These are phyloP conservation scores for Babyrousa celebensis DNA, from an alignment of 2,797 vertebrate species.

Conservation along the genomic window DNA sequence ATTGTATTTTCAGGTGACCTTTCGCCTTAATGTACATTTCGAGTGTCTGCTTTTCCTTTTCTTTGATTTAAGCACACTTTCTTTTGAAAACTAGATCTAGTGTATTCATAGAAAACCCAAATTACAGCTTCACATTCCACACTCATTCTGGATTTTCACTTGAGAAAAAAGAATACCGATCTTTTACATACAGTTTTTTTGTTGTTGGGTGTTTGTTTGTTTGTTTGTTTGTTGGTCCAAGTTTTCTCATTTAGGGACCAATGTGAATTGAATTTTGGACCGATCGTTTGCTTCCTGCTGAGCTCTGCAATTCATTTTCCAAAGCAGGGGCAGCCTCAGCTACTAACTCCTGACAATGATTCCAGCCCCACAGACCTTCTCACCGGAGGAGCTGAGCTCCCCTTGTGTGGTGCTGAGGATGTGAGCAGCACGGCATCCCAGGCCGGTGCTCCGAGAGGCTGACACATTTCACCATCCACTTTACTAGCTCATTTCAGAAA, in stretches of 20 bases:
- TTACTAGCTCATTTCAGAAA: constrained; percentile 7
- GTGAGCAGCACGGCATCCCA: not conserved
- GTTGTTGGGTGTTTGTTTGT: not conserved
- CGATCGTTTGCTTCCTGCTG: constrained; percentile 8
- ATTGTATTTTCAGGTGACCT: constrained; percentile 9
- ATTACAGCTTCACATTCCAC: constrained; percentile 25
- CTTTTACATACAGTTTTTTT: constrained; percentile 4
- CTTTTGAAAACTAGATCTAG: constrained; percentile 32
- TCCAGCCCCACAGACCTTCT: not conserved
- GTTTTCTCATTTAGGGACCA: constrained; percentile 35
- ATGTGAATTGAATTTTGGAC: constrained; percentile 41
- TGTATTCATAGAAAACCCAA: constrained; percentile 34
- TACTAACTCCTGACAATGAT: constrained; percentile 1
- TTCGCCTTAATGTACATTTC: not conserved
- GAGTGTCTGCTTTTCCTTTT: not conserved
- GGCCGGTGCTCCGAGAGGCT: not conserved
- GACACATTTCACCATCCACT: not conserved
- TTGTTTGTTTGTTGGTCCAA: not conserved
- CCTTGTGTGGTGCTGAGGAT: not conserved
- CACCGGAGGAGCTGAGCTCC: not conserved
- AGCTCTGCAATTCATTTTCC: constrained; percentile 64
- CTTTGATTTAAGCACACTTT: not conserved
- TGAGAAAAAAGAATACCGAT: not conserved
- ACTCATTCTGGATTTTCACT: constrained; percentile 45
- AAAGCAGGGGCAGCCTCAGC: constrained; percentile 30